A percentile compares a stretch with the other conserved stretches of the same genome.
Conservation (phyloP, 2,888 invertebrate genomes). For the Cartodere bifasciata region DNA sequence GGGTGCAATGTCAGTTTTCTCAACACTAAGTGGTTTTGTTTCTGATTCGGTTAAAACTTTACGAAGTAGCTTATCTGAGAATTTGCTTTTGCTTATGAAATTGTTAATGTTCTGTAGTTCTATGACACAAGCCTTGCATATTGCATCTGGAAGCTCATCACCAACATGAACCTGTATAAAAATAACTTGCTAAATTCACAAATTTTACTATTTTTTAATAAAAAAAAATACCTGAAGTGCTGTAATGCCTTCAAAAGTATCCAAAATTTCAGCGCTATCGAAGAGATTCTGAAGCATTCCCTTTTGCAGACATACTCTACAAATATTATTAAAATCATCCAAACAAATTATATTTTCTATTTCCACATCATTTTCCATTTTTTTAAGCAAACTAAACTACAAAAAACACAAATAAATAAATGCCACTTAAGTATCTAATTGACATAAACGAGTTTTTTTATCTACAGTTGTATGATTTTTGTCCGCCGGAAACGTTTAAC, state of each 20-base stretch:
- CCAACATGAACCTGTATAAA: constrained; percentile 5
- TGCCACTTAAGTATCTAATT: too few relatives aligned
- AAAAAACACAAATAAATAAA: too few relatives aligned
- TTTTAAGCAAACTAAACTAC: too few relatives aligned
- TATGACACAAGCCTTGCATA: constrained; percentile 5
- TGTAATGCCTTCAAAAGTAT: constrained; percentile 3
- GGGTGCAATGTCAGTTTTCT: not conserved
- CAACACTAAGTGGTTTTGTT: too few relatives aligned
- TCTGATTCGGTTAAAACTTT: constrained; percentile 1
- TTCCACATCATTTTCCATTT: too few relatives aligned
- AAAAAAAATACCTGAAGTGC: constrained; percentile 6
- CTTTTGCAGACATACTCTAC: constrained; percentile 8
- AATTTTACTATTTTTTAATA: constrained; percentile 1
- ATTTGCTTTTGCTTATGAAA: constrained; percentile 8
- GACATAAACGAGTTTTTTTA: too few relatives aligned
- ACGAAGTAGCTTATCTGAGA: constrained; percentile 6
- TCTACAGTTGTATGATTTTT: too few relatives aligned
- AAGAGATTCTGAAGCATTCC: not conserved
- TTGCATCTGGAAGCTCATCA: constrained; percentile 7
- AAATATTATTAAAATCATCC: constrained; percentile 5
- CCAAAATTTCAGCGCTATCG: constrained; percentile 2
- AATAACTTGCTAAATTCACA: not conserved
- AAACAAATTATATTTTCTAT: too few relatives aligned
- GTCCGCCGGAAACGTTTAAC: too few relatives aligned
- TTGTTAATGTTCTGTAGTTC: constrained; percentile 2